These are phyloP conservation scores for Eupeodes latifasciatus DNA, from an alignment of 2,888 invertebrate species.

Conservation along the genomic window DNA sequence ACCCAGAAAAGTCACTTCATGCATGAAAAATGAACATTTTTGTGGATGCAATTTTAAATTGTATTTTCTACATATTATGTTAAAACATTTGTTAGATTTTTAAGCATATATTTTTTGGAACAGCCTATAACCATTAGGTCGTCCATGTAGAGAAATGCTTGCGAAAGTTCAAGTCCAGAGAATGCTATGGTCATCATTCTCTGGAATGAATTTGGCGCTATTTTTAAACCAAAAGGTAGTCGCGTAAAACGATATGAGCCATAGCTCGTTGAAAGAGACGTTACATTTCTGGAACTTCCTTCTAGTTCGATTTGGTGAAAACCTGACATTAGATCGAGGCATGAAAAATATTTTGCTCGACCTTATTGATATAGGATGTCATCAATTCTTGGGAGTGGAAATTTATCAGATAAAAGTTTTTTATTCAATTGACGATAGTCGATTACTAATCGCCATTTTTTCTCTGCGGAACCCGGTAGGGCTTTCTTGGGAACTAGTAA, in stretches of 20 bases:
- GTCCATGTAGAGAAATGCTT: conserved; percentile 77
- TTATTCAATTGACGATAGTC: conserved; percentile 33
- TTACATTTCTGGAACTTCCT: conserved; percentile 20
- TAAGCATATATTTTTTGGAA: conserved; percentile 51
- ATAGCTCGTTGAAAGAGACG: conserved; percentile 17
- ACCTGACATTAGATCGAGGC: conserved; percentile 26
- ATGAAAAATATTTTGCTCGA: conserved; percentile 31
- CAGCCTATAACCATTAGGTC: conserved; percentile 76
- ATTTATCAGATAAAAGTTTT: conserved; percentile 40
- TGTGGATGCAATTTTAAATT: conserved; percentile 64
- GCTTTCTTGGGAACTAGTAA: conserved; percentile 28
- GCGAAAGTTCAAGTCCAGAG: conserved; percentile 63
- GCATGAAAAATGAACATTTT: conserved; percentile 57
- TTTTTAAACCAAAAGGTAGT: conserved; percentile 25
- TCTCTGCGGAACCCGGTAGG: conserved; percentile 11
- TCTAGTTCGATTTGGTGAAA: conserved; percentile 32
- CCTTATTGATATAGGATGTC: conserved; percentile 36
- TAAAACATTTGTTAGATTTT: conserved; percentile 25
- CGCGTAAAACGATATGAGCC: conserved; percentile 19
- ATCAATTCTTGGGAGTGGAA: conserved; percentile 51
- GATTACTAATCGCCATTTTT: conserved; percentile 23
- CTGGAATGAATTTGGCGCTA: conserved; percentile 69
- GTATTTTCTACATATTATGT: conserved; percentile 15
- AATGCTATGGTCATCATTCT: conserved; percentile 77
- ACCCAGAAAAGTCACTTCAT: conserved; percentile 58